phyloP scores from a whole-genome alignment of 2,888 invertebrate species.

The Athetis lepigone region DNA sequence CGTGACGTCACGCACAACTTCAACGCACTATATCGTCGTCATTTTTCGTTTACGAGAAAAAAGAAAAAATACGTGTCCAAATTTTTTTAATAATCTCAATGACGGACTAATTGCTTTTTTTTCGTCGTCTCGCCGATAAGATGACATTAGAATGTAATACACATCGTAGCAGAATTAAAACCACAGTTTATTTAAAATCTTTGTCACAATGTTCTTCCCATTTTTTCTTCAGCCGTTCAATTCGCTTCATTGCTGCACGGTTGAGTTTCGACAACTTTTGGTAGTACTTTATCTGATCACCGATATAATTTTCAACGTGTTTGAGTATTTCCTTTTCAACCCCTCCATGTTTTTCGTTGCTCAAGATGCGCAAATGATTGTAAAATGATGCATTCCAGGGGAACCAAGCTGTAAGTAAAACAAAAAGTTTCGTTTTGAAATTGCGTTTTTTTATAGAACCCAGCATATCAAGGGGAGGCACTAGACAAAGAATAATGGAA shows the following conservation, averaged over 20 bases:
- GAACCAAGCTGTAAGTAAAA: constrained; percentile 5
- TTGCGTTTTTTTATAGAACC: no score
- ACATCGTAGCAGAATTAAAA: neutral
- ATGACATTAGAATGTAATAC: neutral
- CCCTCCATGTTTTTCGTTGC: neutral
- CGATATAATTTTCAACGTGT: constrained; percentile 12
- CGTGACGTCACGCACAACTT: no score
- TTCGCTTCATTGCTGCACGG: constrained; percentile 21
- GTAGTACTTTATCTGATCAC: constrained; percentile 14
- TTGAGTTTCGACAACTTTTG: constrained; percentile 13
- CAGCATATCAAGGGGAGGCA: no score
- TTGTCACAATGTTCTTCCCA: constrained; percentile 27
- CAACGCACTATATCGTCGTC: no score
- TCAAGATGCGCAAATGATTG: neutral
- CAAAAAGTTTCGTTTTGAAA: neutral
- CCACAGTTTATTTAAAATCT: constrained; percentile 12
- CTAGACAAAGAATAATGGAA: no score
- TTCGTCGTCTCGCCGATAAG: no score
- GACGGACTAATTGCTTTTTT: no score
- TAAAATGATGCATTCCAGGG: neutral
- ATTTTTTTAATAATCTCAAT: no score
- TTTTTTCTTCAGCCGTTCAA: constrained; percentile 19
- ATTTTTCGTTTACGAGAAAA: no score
- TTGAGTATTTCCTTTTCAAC: neutral
- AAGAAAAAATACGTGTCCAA: no score